Percentiles rank a stretch among this genome's conserved stretches.
phyloP scores from a whole-genome alignment of 2,797 vertebrate genomes.

The Lycodopsis pacificus region DNA sequence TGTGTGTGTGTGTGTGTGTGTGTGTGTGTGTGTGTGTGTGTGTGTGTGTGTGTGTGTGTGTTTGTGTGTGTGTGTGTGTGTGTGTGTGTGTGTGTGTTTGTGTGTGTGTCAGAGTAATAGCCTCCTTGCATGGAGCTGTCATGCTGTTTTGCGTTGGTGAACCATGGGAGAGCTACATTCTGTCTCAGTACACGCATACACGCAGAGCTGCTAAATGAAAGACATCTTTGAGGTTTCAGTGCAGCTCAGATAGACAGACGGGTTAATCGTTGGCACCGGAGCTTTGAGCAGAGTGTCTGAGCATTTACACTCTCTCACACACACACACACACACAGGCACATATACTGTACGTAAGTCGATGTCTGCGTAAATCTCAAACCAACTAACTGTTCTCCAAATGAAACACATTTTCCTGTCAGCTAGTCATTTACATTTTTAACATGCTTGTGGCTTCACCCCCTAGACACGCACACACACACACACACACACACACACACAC shows the following conservation, averaged over 20 bases:
- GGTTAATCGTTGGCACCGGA: slow-evolving; percentile 63
- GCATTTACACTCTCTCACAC: not conserved
- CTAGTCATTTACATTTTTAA: slow-evolving; percentile 65
- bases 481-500: slow-evolving; percentile 20
- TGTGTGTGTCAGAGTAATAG: slow-evolving; percentile 1
- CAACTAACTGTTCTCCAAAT: slow-evolving; percentile 58
- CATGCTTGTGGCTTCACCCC: slow-evolving; percentile 63
- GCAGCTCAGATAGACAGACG: slow-evolving; percentile 60
- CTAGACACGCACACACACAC: slow-evolving; percentile 7
- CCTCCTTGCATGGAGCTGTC: slow-evolving; percentile 17
- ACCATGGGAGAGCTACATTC: slow-evolving; percentile 25
- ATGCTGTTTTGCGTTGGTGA: slow-evolving; percentile 29
- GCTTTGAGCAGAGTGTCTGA: slow-evolving; percentile 38
- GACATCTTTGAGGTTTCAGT: slow-evolving; percentile 70
- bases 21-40: slow-evolving; percentile 6
- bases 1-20: slow-evolving; percentile 7
- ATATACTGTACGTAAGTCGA: slow-evolving; percentile 26
- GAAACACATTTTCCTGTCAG: slow-evolving; percentile 49
- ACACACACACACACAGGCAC: not conserved
- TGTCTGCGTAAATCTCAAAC: slow-evolving; percentile 49
- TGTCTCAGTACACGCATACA: not conserved
- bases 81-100: not conserved
- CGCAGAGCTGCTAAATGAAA: slow-evolving; percentile 64
- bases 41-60: not conserved
- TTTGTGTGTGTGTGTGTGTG: slow-evolving; percentile 5